A percentile compares a stretch with the other conserved stretches of the same genome.
These are phyloP conservation scores for Channa argus DNA, from an alignment of 2,113 vertebrate species.

Conservation along the genomic window DNA sequence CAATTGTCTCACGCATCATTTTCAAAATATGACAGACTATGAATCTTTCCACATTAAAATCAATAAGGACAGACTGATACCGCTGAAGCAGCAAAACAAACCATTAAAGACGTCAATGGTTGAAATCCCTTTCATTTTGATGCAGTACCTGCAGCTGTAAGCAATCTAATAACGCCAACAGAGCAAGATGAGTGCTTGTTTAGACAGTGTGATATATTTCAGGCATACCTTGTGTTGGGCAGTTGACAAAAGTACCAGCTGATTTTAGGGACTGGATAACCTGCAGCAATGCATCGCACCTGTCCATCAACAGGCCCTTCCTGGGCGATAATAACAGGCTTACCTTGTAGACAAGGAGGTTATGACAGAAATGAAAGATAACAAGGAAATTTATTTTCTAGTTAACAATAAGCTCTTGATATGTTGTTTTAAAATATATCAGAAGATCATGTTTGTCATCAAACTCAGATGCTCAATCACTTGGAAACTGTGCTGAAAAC, in stretches of 20 bases:
- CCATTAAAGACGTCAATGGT: no score
- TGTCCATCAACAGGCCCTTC: conserved; percentile 89
- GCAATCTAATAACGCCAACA: neutral
- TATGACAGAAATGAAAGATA: no score
- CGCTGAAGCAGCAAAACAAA: no score
- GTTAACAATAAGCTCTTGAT: neutral
- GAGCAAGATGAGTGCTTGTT: neutral
- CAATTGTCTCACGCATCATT: no score
- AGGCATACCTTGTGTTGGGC: conserved; percentile 87
- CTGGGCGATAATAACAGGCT: conserved; percentile 90
- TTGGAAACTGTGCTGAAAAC: neutral
- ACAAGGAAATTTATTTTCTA: neutral
- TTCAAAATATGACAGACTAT: no score
- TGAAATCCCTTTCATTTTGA: no score
- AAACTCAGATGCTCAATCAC: no score
- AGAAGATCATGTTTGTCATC: no score
- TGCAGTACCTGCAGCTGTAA: no score
- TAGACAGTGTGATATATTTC: neutral
- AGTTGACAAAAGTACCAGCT: conserved; percentile 93
- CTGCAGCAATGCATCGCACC: conserved; percentile 92
- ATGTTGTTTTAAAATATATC: neutral
- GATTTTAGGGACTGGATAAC: conserved; percentile 92
- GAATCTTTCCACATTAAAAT: no score
- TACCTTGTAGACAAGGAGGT: conserved; percentile 82
- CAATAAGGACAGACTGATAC: no score